phyloP scores from a whole-genome alignment of 2,888 invertebrate genomes.

The Anthophora plumipes region DNA sequence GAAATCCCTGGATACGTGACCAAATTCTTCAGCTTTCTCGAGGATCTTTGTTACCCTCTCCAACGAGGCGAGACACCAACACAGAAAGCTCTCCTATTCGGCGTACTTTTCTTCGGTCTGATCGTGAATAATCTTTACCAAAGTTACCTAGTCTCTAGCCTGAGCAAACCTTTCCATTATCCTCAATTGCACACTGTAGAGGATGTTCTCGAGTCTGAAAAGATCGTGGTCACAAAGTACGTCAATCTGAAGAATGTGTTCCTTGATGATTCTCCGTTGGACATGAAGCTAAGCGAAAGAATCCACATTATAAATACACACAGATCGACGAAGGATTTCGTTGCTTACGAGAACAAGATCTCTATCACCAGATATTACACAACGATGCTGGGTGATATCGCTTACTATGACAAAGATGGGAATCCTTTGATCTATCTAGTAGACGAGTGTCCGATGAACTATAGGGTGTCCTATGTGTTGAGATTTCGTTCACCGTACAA shows the following conservation, averaged over 20 bases:
- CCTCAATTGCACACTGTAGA: conserved; percentile 70
- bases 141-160: conserved; percentile 69
- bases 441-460: conserved; percentile 69
- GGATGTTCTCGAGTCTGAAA: conserved; percentile 68
- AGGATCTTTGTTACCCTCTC: conserved; percentile 67
- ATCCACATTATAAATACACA: conserved; percentile 26
- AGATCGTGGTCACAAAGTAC: conserved; percentile 73
- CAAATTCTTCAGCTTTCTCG: conserved; percentile 50
- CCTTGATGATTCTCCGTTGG: conserved; percentile 39
- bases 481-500: conserved; percentile 65
- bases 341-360: conserved; percentile 56
- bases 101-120: conserved; percentile 69
- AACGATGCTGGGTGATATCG: conserved; percentile 55
- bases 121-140: conserved; percentile 72
- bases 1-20: conserved; percentile 52
- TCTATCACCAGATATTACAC: conserved; percentile 60
- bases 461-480: conserved; percentile 67
- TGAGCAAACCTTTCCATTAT: conserved; percentile 73
- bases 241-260: conserved; percentile 69
- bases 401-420: conserved; percentile 66
- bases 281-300: conserved; percentile 39
- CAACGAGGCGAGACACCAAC: conserved; percentile 49
- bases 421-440: conserved; percentile 68
- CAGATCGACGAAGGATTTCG: conserved; percentile 52
- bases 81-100: conserved; percentile 66